These are phyloP conservation scores for Cheiracanthium punctorium DNA, from an alignment of 2,888 invertebrate genomes.

Conservation along the genomic window DNA sequence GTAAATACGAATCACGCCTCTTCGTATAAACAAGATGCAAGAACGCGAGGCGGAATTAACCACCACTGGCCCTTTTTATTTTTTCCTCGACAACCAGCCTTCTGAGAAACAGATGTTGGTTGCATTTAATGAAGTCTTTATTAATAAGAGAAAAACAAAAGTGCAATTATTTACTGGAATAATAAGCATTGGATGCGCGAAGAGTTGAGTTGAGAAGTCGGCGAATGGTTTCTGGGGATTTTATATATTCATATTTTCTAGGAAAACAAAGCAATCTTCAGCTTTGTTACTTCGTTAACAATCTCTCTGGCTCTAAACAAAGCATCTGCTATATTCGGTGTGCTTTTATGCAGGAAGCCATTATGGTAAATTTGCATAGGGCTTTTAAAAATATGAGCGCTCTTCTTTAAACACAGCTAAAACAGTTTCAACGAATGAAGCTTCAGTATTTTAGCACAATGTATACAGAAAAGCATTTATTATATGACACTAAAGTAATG, in stretches of 20 bases:
- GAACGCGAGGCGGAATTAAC: neutral
- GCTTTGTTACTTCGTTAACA: neutral
- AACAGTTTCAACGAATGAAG: too few species aligned
- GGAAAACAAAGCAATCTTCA: neutral
- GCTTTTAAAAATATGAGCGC: too few species aligned
- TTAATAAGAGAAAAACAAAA: neutral
- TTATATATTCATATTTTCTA: neutral
- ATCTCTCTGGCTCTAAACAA: neutral
- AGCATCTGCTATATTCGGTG: neutral
- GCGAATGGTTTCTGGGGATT: neutral
- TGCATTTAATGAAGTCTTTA: conserved; percentile 1
- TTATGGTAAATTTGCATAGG: neutral
- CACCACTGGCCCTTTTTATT: neutral
- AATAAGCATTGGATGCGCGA: neutral
- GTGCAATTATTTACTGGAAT: neutral
- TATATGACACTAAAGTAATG: too few species aligned
- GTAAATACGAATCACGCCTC: neutral
- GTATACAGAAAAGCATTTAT: too few species aligned
- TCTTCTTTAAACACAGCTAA: too few species aligned
- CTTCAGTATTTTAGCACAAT: too few species aligned
- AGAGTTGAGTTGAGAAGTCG: neutral
- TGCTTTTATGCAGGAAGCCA: neutral
- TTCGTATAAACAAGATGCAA: neutral
- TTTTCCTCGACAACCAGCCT: too few species aligned
- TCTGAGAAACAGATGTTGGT: neutral